Percentiles rank a stretch among this genome's conserved stretches.
Evolutionary conservation across 2,797 vertebrate genomes (phyloP).

Genomic region (Gouania willdenowi): DNA sequence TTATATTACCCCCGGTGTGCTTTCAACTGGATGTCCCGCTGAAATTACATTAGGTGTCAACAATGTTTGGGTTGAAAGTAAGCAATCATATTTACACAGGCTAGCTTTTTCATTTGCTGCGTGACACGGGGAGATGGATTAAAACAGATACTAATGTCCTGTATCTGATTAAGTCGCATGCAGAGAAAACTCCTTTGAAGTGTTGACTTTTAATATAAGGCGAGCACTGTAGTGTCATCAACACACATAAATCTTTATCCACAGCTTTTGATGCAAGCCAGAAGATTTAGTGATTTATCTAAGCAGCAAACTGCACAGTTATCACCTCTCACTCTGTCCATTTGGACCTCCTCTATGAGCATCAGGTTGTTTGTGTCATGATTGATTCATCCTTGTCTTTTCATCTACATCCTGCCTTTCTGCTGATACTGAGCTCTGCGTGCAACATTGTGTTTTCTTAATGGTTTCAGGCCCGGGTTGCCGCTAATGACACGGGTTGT

Average conservation of each 20-base stretch:
- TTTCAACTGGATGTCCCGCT: constrained; percentile 69
- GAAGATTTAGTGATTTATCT: constrained; percentile 41
- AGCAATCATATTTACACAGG: constrained; percentile 77
- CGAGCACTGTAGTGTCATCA: constrained; percentile 32
- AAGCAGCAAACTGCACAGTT: constrained; percentile 9
- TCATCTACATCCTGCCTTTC: constrained; percentile 57
- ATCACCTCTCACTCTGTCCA: neutral
- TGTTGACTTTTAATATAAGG: constrained; percentile 73
- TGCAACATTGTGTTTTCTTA: constrained; percentile 68
- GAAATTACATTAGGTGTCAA: constrained; percentile 81
- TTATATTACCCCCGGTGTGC: constrained; percentile 76
- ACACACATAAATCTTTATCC: constrained; percentile 39
- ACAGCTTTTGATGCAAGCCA: constrained; percentile 47
- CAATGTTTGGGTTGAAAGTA: constrained; percentile 75
- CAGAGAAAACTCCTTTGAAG: constrained; percentile 56
- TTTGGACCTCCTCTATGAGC: constrained; percentile 20
- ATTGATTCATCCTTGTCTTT: constrained; percentile 52
- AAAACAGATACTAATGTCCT: constrained; percentile 70
- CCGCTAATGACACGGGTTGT: constrained; percentile 90
- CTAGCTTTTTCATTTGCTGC: constrained; percentile 56
- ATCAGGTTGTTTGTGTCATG: constrained; percentile 48
- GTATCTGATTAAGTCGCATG: constrained; percentile 69
- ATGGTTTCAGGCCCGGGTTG: constrained; percentile 84
- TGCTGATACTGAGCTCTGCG: constrained; percentile 50
- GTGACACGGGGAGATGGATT: constrained; percentile 73